Conservation (phyloP, 1,140 invertebrate genomes). For the Psilanteris sp. region DNA sequence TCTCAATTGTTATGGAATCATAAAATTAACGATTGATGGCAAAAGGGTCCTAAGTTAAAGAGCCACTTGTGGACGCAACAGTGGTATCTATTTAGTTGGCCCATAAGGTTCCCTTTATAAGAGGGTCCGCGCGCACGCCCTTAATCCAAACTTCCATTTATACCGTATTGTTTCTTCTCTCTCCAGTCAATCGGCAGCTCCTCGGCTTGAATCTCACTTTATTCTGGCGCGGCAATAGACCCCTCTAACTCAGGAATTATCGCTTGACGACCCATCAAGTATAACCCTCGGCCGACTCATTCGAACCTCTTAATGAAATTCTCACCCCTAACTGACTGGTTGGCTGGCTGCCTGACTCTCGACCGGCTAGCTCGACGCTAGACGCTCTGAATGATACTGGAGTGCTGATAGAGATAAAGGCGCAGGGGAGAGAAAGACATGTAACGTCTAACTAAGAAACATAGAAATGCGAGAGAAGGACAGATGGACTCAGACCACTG, state of each 20-base stretch:
- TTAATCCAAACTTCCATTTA: constrained; percentile 71
- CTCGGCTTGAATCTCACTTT: constrained; percentile 56
- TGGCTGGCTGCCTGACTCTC: constrained; percentile 67
- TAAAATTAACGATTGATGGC: constrained; percentile 78
- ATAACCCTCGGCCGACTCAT: constrained; percentile 79
- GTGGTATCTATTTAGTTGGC: constrained; percentile 80
- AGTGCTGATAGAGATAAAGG: constrained; percentile 61
- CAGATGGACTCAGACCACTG: constrained; percentile 66
- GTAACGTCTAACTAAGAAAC: constrained; percentile 31
- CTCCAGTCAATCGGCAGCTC: constrained; percentile 41
- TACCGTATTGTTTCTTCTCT: constrained; percentile 64
- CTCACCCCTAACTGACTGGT: constrained; percentile 80
- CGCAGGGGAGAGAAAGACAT: constrained; percentile 44
- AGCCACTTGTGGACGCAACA: constrained; percentile 80
- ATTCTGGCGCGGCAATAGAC: constrained; percentile 56
- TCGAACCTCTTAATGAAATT: constrained; percentile 82
- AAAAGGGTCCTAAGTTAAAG: constrained; percentile 81
- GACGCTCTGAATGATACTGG: constrained; percentile 69
- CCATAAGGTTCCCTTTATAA: constrained; percentile 80
- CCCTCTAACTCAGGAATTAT: constrained; percentile 79
- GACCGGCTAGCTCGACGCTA: constrained; percentile 67
- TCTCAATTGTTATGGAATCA: constrained; percentile 68
- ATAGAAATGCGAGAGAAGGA: constrained; percentile 36
- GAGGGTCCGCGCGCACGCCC: constrained; percentile 68
- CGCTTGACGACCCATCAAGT: constrained; percentile 81